Conservation (phyloP, 2,888 invertebrate genomes). For the Thera britannica region DNA sequence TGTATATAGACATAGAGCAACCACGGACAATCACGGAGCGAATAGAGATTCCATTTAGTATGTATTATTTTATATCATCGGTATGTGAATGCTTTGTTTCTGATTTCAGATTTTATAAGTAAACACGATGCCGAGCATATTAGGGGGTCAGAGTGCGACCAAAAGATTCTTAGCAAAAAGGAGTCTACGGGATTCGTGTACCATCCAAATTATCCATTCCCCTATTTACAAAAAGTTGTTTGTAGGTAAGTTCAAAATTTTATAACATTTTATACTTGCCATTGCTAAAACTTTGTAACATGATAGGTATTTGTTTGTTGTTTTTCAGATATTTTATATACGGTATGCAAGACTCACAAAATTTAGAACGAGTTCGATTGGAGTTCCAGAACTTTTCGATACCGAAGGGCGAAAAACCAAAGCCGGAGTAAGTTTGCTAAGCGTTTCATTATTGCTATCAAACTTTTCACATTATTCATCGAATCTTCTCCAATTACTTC, state of each 20-base stretch:
- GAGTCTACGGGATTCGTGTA: conserved; percentile 96
- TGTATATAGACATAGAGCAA: no score
- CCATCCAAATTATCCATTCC: conserved; percentile 98
- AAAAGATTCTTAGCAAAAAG: conserved; percentile 97
- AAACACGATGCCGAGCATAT: conserved; percentile 97
- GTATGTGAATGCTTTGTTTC: conserved; percentile 9
- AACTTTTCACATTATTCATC: conserved; percentile 37
- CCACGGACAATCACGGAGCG: no score
- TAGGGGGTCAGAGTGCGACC: conserved; percentile 99
- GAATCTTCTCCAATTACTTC: conserved; percentile 22
- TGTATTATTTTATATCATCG: no score
- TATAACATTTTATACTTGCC: neutral
- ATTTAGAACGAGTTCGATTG: conserved; percentile 96
- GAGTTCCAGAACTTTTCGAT: conserved; percentile 96
- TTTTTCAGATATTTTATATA: conserved; percentile 95
- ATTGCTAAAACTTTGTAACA: neutral
- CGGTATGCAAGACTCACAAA: conserved; percentile 98
- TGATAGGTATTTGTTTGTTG: conserved; percentile 7
- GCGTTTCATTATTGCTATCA: conserved; percentile 24
- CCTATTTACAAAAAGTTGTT: conserved; percentile 97
- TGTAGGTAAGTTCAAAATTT: conserved; percentile 88
- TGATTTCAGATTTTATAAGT: conserved; percentile 92
- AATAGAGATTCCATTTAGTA: no score
- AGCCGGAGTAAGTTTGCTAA: conserved; percentile 89
- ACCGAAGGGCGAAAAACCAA: conserved; percentile 90